Evolutionary conservation across 2,888 invertebrate species (phyloP).

Genomic region (Archaeoteleia sp.): DNA sequence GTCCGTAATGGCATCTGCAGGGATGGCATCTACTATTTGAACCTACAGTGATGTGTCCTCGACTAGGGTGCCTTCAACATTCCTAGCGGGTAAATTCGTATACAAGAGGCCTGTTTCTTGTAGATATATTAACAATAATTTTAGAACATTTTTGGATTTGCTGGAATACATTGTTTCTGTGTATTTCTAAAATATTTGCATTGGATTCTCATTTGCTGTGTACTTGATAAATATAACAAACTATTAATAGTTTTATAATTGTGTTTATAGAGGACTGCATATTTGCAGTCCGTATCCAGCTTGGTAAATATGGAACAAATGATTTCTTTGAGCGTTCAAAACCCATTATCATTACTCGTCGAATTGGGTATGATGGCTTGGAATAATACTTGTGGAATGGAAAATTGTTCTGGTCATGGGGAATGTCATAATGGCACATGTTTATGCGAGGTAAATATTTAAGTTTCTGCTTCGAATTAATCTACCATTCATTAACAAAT

Average conservation of each 20-base stretch:
- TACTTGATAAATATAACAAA: constrained; percentile 5
- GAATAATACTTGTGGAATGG: constrained; percentile 79
- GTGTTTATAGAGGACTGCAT: constrained; percentile 60
- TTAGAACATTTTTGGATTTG: no score
- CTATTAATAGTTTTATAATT: constrained; percentile 4
- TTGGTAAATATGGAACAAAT: constrained; percentile 71
- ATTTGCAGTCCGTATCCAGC: constrained; percentile 60
- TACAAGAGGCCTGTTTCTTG: no score
- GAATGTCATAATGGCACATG: constrained; percentile 95
- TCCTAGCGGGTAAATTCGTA: no score
- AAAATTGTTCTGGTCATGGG: constrained; percentile 91
- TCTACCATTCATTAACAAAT: not conserved
- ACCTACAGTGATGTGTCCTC: no score
- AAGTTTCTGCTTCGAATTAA: not conserved
- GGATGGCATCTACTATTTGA: no score
- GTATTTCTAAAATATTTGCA: no score
- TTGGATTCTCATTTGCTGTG: no score
- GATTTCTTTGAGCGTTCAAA: constrained; percentile 72
- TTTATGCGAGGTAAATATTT: constrained; percentile 85
- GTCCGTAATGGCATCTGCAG: no score
- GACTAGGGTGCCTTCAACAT: no score
- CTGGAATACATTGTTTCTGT: no score
- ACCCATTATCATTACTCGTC: constrained; percentile 72
- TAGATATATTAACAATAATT: no score
- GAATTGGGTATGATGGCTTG: constrained; percentile 73